phyloP scores from a whole-genome alignment of 2,113 vertebrate genomes.

The Zosterops lateralis region DNA sequence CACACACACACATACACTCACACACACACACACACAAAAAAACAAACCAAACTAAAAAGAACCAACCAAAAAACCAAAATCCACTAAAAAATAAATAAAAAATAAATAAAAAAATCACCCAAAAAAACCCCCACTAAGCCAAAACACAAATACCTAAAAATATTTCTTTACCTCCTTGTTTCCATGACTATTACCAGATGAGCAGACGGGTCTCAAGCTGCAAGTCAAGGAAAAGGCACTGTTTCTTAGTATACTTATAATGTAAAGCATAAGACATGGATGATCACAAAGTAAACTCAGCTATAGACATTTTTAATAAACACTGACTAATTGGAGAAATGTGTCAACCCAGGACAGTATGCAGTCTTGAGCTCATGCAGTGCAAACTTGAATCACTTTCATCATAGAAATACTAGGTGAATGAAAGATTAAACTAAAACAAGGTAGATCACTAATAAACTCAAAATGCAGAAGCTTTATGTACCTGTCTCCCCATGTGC shows the following conservation, averaged over 20 bases:
- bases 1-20: too few relatives aligned
- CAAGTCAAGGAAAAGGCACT: background rate
- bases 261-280: background rate
- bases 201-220: background rate
- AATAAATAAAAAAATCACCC: background rate
- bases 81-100: too few relatives aligned
- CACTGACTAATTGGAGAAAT: background rate
- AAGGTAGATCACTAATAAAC: background rate
- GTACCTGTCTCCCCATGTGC: background rate
- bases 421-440: background rate
- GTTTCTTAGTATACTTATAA: background rate
- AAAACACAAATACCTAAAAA: background rate
- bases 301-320: background rate
- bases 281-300: background rate
- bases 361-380: background rate
- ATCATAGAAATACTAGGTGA: background rate
- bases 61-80: background rate
- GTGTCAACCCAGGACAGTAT: background rate
- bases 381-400: background rate
- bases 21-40: background rate
- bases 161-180: background rate
- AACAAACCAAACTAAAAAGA: background rate
- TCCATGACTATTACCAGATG: background rate
- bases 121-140: background rate
- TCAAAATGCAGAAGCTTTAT: background rate